phyloP scores from a whole-genome alignment of 2,797 vertebrate species.

The Eulemur coronatus region DNA sequence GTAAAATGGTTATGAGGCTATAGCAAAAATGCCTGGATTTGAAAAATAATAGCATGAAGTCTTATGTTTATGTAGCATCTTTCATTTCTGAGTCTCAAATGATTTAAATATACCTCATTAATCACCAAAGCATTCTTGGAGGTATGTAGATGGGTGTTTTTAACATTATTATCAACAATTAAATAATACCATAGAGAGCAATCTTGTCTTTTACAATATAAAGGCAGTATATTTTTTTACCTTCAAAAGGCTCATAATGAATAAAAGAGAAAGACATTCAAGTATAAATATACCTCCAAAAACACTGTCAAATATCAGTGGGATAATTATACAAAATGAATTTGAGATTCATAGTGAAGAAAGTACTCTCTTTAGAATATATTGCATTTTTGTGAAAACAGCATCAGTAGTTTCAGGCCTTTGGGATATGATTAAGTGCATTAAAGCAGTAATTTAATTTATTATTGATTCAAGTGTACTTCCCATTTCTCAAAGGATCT shows the following conservation, averaged over 20 bases:
- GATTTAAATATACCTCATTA: conserved; percentile 59
- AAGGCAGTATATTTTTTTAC: neutral
- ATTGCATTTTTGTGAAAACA: conserved; percentile 49
- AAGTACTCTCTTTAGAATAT: conserved; percentile 62
- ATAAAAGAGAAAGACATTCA: conserved; percentile 56
- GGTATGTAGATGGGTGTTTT: conserved; percentile 4
- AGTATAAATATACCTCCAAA: conserved; percentile 56
- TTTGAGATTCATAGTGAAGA: conserved; percentile 48
- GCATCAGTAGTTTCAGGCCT: conserved; percentile 13
- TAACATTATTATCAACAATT: conserved; percentile 59
- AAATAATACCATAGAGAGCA: conserved; percentile 60
- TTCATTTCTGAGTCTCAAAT: conserved; percentile 55
- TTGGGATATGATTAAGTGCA: conserved; percentile 18
- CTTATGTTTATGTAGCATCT: conserved; percentile 37
- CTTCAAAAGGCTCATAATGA: conserved; percentile 40
- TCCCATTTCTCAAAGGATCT: neutral
- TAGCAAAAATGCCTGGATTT: conserved; percentile 15
- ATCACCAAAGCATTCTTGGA: conserved; percentile 48
- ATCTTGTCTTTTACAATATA: conserved; percentile 45
- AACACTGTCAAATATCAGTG: conserved; percentile 47
- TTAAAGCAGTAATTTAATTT: conserved; percentile 50
- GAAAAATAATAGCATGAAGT: neutral
- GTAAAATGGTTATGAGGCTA: conserved; percentile 1
- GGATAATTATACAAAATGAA: conserved; percentile 72
- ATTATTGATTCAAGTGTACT: neutral